Base-by-base conservation (phyloP, 2,888 invertebrate species). In the Coelinius sp. region DNA sequence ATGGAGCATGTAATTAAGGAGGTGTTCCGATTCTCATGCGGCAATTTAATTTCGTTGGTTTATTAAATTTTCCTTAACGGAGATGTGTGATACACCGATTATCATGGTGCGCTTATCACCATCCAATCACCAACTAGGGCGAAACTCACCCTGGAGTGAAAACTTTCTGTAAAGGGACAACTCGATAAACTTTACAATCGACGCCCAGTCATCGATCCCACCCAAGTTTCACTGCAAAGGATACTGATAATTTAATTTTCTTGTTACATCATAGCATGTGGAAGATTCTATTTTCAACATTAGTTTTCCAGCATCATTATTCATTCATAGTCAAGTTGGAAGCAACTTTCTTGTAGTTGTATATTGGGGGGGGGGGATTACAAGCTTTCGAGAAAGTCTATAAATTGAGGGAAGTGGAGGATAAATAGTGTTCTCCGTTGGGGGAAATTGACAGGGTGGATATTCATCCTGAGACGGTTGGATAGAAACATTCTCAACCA, bases 31-130 rank as follows among this genome's bases (percentile, higher is more conserved):
- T 46, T 41, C 24, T 44, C 68, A 17, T 35, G 6, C 22, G 41
- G 31, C 59, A 71, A 59, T 71, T 46, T 59, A 44, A 52, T 71
- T 49, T 62, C 6, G 44, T 52, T 20, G 27, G 63, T 27, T 49
- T 62, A 67, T 67, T 67, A 63, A 71, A 68, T 67, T 71, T 31
- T 49, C 25, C 35, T 10, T n/a, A 25, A 25, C 52, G 25, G 24
- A 27, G 49, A 66, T 46, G 63, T 49, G 67, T 67, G 62, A 71
- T 53, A 52, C 35, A 52, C 6, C 52, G 52, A 71, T 71, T 71
- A 71, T 25, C 38, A 35, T 8, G 35, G 38, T 20, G 63, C 49
- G 62, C 67, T 71, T 68, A 71, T 71, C 71, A 71, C 7, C 25
- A 49, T 62, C 41, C 62, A 49, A 68, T 71, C 67, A 25, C 7